These are phyloP conservation scores for Petrocephalus schoutedeni DNA, from an alignment of 2,797 vertebrate genomes.

Conservation along the genomic window DNA sequence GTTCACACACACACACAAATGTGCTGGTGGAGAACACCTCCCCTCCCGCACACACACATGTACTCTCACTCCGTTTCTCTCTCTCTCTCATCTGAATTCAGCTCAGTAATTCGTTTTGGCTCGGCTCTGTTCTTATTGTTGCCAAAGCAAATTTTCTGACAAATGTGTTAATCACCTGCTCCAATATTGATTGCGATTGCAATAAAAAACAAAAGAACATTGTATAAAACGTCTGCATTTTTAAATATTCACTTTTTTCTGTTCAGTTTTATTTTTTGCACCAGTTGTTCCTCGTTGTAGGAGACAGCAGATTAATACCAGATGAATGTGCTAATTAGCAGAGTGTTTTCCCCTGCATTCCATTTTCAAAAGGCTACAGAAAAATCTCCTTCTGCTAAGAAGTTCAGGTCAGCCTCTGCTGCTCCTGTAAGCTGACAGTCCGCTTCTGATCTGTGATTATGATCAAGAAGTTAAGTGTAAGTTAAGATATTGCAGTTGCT, in stretches of 20 bases:
- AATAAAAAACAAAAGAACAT: not conserved
- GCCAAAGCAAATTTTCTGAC: not conserved
- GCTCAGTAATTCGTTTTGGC: not conserved
- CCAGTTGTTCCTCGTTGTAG: not conserved
- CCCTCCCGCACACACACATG: not conserved
- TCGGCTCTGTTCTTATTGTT: not conserved
- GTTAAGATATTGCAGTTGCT: not conserved
- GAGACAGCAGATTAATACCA: not conserved
- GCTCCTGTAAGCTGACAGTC: not conserved
- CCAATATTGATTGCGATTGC: not conserved
- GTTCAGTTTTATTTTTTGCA: not conserved
- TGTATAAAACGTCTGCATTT: not conserved
- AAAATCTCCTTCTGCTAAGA: not conserved
- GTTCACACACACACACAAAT: not conserved
- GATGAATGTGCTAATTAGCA: not conserved
- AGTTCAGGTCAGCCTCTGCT: not conserved
- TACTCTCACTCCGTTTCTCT: not conserved
- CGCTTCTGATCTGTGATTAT: not conserved
- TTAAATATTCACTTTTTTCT: not conserved
- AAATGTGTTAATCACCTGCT: not conserved
- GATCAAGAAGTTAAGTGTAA: not conserved
- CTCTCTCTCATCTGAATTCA: not conserved
- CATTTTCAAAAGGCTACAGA: not conserved
- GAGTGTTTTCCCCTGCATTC: not conserved
- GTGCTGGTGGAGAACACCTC: not conserved